Conservation (phyloP, 35 echinoderm and acorn worm genomes). For the Ophioderma brevispina region DNA sequence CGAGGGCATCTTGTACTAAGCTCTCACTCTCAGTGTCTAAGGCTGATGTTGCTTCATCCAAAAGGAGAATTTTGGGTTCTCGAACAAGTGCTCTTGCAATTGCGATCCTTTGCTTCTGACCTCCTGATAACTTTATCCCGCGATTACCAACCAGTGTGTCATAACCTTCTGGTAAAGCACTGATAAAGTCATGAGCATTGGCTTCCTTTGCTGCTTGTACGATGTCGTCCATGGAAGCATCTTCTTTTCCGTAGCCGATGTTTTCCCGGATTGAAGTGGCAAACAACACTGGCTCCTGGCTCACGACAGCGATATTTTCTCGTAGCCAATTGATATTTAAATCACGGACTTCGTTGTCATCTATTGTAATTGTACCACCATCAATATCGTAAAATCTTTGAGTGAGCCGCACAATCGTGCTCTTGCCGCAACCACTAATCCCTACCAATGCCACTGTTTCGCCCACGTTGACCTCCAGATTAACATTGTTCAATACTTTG, state of each 20-base stretch:
- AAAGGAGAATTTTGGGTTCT: constrained; percentile 78
- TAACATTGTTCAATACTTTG: constrained; percentile 58
- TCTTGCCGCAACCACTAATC: constrained; percentile 89
- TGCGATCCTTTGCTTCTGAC: too few relatives aligned
- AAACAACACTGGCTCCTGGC: constrained; percentile 54
- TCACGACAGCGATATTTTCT: constrained; percentile 72
- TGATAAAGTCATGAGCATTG: too few relatives aligned
- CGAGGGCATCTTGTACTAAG: constrained; percentile 78
- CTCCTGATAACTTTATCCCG: too few relatives aligned
- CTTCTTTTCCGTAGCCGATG: too few relatives aligned
- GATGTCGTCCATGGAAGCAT: too few relatives aligned
- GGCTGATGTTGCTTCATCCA: too few relatives aligned
- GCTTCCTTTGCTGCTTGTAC: too few relatives aligned
- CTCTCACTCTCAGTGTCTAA: constrained; percentile 89
- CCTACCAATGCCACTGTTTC: constrained; percentile 85
- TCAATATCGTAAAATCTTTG: constrained; percentile 78
- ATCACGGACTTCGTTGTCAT: constrained; percentile 66
- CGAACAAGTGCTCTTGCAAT: constrained; percentile 89
- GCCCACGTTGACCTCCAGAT: constrained; percentile 74
- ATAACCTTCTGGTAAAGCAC: background rate
- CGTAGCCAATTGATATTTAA: constrained; percentile 72
- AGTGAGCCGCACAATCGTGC: constrained; percentile 58
- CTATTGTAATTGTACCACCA: constrained; percentile 64
- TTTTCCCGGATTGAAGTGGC: constrained; percentile 46
- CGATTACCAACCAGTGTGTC: too few relatives aligned